Evolutionary conservation across 2,888 invertebrate species (phyloP).

Genomic region (Helicoverpa assulta): DNA sequence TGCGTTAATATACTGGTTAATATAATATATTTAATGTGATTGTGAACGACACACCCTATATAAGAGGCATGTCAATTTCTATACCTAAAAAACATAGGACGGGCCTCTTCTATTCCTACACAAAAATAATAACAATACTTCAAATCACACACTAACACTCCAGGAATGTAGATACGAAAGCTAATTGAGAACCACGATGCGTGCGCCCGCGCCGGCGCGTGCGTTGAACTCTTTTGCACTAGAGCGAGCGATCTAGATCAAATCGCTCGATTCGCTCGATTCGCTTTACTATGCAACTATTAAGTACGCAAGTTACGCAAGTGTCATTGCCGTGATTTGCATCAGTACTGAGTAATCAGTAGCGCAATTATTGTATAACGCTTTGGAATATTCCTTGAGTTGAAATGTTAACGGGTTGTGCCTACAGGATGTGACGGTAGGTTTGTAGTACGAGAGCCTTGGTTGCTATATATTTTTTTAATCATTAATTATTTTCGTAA

Average conservation of each 20-base stretch:
- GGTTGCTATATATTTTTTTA: too few relatives aligned
- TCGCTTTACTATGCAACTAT: slow-evolving; percentile 63
- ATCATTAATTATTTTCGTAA: too few relatives aligned
- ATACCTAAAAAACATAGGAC: too few relatives aligned
- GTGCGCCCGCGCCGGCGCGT: slow-evolving; percentile 60
- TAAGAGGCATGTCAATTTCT: too few relatives aligned
- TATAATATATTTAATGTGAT: too few relatives aligned
- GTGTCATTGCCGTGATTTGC: slow-evolving; percentile 84
- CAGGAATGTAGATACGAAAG: slow-evolving; percentile 57
- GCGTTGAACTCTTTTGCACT: slow-evolving; percentile 75
- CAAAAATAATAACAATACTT: neutral
- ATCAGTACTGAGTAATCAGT: slow-evolving; percentile 70
- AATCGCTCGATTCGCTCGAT: slow-evolving; percentile 66
- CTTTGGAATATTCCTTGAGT: slow-evolving; percentile 71
- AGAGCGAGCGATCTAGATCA: slow-evolving; percentile 70
- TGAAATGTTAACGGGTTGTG: slow-evolving; percentile 39
- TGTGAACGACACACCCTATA: too few relatives aligned
- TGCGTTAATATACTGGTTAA: too few relatives aligned
- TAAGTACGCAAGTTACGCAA: slow-evolving; percentile 74
- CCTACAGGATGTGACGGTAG: slow-evolving; percentile 36
- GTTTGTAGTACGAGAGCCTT: slow-evolving; percentile 35
- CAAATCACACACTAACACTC: slow-evolving; percentile 31
- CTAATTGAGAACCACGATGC: slow-evolving; percentile 51
- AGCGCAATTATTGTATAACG: slow-evolving; percentile 81
- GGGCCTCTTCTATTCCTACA: neutral